phyloP scores from a whole-genome alignment of 2,113 vertebrate genomes.

The Malurus alboscapulatus region DNA sequence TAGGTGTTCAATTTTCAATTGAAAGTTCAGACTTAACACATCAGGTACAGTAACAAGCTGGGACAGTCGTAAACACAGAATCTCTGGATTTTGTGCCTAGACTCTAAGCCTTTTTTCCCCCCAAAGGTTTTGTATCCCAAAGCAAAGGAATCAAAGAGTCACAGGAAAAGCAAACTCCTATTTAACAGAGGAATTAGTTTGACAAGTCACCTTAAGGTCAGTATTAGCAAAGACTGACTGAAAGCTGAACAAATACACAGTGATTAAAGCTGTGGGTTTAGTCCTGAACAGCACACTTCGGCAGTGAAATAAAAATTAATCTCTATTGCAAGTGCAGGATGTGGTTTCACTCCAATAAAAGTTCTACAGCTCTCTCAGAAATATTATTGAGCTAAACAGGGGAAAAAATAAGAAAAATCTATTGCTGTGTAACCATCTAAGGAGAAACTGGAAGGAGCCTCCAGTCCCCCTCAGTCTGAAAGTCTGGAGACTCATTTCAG shows the following conservation, averaged over 20 bases:
- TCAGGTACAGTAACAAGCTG: background rate
- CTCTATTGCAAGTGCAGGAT: background rate
- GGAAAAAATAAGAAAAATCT: background rate
- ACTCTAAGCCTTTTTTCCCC: background rate
- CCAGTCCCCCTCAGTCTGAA: background rate
- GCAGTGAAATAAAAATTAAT: background rate
- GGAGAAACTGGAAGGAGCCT: background rate
- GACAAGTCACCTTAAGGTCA: constrained; percentile 3
- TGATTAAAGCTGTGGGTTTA: background rate
- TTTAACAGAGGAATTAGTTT: background rate
- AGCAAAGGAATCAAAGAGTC: background rate
- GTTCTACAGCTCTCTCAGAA: background rate
- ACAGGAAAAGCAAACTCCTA: background rate
- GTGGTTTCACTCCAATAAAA: background rate
- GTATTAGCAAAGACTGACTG: background rate
- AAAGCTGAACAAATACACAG: background rate
- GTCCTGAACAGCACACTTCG: background rate
- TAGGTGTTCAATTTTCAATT: background rate
- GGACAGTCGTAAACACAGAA: background rate
- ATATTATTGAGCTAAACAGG: background rate
- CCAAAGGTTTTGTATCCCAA: background rate
- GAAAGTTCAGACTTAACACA: background rate
- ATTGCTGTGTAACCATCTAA: background rate
- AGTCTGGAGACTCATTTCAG: background rate
- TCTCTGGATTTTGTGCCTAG: background rate